Evolutionary conservation across 2,888 invertebrate genomes (phyloP), one percentile per base, ranked within the genome.

Genomic region (Ephialtes manifestator): DNA sequence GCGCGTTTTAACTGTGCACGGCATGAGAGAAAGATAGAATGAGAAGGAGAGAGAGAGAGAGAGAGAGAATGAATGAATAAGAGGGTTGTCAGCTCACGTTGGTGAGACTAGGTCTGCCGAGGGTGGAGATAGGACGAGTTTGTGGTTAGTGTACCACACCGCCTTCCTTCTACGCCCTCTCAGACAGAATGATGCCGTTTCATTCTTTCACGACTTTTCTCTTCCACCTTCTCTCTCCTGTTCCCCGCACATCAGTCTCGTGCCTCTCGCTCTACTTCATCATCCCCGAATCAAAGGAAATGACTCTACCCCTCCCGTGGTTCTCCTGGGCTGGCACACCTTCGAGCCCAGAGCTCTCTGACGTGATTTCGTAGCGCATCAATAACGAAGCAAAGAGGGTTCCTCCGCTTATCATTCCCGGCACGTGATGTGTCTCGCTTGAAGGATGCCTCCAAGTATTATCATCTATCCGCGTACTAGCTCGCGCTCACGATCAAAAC

Each of bases 221-320:
- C 24, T 13, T 15, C 15, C 46, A 15, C 46, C 46, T 76, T 72
- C 15, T 55, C 55, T 67, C 11, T 85, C 39, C 10, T 55, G 65
- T 55, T 24, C 63, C 55, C 15, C 60, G 63, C 76, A 4, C 65
- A 70, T 78, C 67, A 51, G 63, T 83, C 70, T 81, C 70, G 72
- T 28, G 46, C 1, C 80, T 60, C 58, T 85, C 84, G 72, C 68
- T 71, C 82, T 76, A 84, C 87, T 87, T 84, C 81, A 86, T 88
- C 88, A 86, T 83, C 80, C 86, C 82, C 79, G 86, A 86, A 82
- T 83, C 81, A 82, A 84, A 87, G 85, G 85, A 87, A 87, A 86
- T 86, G 77, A 81, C 65, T 65, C 74, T 81, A 68, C 83, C 85
- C 80, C 78, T 74, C 48, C 74, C 74, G 55, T 31, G 72, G 68